phyloP scores from a whole-genome alignment of 1,140 invertebrate genomes.

The Dendroctonus valens region DNA sequence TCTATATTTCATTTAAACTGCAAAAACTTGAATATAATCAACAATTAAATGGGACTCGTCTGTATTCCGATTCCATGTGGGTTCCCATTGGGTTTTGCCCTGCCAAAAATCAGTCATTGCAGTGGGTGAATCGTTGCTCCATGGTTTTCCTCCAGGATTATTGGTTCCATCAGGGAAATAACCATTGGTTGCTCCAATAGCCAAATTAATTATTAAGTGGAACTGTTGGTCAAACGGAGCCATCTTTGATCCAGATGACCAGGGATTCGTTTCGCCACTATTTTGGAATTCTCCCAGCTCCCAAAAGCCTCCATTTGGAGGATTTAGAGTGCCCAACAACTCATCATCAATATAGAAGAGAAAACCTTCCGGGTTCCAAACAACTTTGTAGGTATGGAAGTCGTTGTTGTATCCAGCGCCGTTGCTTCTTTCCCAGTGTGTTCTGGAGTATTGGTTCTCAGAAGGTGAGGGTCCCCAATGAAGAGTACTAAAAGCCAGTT shows the following conservation, averaged over 20 bases:
- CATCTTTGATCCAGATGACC: slow-evolving; percentile 50
- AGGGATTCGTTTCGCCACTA: slow-evolving; percentile 41
- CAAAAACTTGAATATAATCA: slow-evolving; percentile 60
- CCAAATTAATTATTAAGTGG: slow-evolving; percentile 62
- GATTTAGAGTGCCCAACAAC: slow-evolving; percentile 33
- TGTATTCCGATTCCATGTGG: slow-evolving; percentile 52
- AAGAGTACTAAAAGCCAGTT: slow-evolving; percentile 50
- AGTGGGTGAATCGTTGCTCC: slow-evolving; percentile 47
- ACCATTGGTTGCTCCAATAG: slow-evolving; percentile 41
- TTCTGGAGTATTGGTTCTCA: slow-evolving; percentile 56
- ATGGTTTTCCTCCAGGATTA: slow-evolving; percentile 51
- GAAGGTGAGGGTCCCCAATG: slow-evolving; percentile 31
- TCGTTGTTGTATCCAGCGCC: slow-evolving; percentile 50
- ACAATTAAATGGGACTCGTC: slow-evolving; percentile 55
- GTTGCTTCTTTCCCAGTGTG: slow-evolving; percentile 53
- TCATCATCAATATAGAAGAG: slow-evolving; percentile 36
- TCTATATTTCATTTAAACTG: slow-evolving; percentile 47
- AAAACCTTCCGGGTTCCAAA: slow-evolving; percentile 52
- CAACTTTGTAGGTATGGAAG: slow-evolving; percentile 55
- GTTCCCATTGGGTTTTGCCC: slow-evolving; percentile 50
- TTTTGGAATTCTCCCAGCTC: slow-evolving; percentile 31
- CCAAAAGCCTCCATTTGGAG: slow-evolving; percentile 35
- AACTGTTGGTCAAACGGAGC: slow-evolving; percentile 63
- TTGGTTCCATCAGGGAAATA: slow-evolving; percentile 53
- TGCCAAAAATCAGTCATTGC: slow-evolving; percentile 54